Evolutionary conservation across 2,888 invertebrate genomes (phyloP).

Genomic region (Clanis bilineata): DNA sequence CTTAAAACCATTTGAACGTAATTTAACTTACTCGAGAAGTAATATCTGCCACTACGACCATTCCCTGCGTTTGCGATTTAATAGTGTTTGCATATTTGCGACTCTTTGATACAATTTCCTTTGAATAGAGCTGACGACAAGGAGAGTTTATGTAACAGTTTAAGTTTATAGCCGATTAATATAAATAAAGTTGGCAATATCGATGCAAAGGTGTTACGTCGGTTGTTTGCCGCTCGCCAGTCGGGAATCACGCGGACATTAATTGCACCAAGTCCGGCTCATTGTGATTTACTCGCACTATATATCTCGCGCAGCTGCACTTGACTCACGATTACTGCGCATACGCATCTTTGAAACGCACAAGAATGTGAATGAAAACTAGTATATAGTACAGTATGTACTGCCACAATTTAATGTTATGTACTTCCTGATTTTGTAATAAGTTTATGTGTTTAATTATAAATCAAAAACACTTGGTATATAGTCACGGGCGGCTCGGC

Average conservation of each 20-base stretch:
- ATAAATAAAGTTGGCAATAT: slow-evolving; percentile 13
- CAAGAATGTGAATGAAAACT: slow-evolving; percentile 21
- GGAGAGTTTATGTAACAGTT: slow-evolving; percentile 11
- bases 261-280: slow-evolving; percentile 56
- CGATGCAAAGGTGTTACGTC: slow-evolving; percentile 10
- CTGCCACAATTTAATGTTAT: not conserved
- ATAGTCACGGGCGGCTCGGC: no score
- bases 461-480: not conserved
- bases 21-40: not conserved
- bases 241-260: slow-evolving; percentile 49
- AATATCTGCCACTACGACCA: not conserved
- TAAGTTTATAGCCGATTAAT: slow-evolving; percentile 10
- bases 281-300: slow-evolving; percentile 69
- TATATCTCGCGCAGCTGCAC: slow-evolving; percentile 67
- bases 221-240: slow-evolving; percentile 9
- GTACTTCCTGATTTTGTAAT: not conserved
- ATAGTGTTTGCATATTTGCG: slow-evolving; percentile 8
- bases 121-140: slow-evolving; percentile 12
- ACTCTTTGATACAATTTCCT: slow-evolving; percentile 1
- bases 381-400: no score
- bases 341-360: slow-evolving; percentile 27
- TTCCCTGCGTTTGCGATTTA: not conserved
- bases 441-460: not conserved
- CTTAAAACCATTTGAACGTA: not conserved
- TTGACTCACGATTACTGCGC: slow-evolving; percentile 63